Conservation (phyloP, 2,888 invertebrate genomes). For the Himalopsyche kuldschensis region DNA sequence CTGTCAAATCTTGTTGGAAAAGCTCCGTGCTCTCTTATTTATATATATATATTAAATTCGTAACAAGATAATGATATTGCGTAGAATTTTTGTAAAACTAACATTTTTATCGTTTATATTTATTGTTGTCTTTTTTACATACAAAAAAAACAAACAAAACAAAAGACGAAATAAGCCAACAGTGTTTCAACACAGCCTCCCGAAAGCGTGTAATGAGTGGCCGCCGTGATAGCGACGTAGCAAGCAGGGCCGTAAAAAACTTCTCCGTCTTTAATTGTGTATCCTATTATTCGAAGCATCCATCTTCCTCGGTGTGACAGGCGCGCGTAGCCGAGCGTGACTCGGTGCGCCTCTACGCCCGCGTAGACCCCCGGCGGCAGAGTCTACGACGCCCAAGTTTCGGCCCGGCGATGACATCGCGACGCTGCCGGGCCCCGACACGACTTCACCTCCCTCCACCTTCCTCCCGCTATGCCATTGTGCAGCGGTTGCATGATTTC, state of each 20-base stretch:
- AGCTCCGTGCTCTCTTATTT: too few relatives aligned
- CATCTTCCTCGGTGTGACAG: slow-evolving; percentile 37
- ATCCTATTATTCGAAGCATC: slow-evolving; percentile 30
- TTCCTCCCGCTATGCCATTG: not conserved
- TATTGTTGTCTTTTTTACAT: too few relatives aligned
- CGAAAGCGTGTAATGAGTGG: not conserved
- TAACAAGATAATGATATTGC: too few relatives aligned
- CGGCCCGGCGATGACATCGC: not conserved
- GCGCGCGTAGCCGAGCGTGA: slow-evolving; percentile 32
- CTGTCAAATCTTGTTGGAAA: too few relatives aligned
- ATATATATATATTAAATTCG: too few relatives aligned
- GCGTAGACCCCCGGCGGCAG: not conserved
- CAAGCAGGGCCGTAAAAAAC: not conserved
- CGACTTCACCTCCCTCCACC: not conserved
- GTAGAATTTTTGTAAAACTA: too few relatives aligned
- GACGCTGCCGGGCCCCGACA: not conserved
- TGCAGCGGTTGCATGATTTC: not conserved
- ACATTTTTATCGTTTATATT: too few relatives aligned
- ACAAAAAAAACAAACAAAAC: too few relatives aligned
- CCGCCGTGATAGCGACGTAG: not conserved
- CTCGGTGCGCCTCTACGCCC: slow-evolving; percentile 26
- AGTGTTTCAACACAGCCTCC: not conserved
- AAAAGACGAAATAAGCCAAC: not conserved
- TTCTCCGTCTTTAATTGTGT: slow-evolving; percentile 36
- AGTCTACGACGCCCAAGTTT: not conserved